These are phyloP conservation scores for Cheilosia pagana DNA, from an alignment of 2,888 invertebrate genomes.

Conservation along the genomic window DNA sequence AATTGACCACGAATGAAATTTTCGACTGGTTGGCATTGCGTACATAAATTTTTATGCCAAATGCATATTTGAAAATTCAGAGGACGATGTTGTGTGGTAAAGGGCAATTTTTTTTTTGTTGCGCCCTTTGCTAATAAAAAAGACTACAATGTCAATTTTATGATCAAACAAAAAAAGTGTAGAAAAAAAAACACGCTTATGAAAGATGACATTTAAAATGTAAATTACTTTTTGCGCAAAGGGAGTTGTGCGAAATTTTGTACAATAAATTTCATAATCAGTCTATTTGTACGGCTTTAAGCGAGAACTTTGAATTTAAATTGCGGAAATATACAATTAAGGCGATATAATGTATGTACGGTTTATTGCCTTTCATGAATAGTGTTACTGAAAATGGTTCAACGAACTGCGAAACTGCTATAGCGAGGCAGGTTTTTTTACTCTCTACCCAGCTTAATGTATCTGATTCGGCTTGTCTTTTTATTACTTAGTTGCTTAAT, in stretches of 20 bases:
- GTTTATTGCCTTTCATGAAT: background rate
- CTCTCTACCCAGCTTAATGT: too few relatives aligned
- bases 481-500: too few relatives aligned
- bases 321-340: background rate
- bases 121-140: constrained; percentile 4
- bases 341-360: background rate
- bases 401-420: background rate
- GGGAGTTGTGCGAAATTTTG: constrained; percentile 25
- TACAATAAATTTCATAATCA: constrained; percentile 10
- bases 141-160: constrained; percentile 21
- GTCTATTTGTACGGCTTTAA: background rate
- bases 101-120: background rate
- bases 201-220: constrained; percentile 62
- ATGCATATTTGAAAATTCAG: constrained; percentile 61
- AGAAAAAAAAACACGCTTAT: constrained; percentile 2
- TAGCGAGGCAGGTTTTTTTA: too few relatives aligned
- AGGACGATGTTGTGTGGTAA: constrained; percentile 20
- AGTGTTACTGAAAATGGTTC: background rate
- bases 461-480: too few relatives aligned
- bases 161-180: constrained; percentile 9
- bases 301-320: background rate
- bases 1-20: constrained; percentile 68
- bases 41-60: constrained; percentile 63
- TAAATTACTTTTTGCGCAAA: constrained; percentile 59
- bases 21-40: constrained; percentile 27